A percentile compares a stretch with the other conserved stretches of the same genome.
These are phyloP conservation scores for Lycodopsis pacificus DNA, from an alignment of 2,797 vertebrate genomes.

Conservation along the genomic window DNA sequence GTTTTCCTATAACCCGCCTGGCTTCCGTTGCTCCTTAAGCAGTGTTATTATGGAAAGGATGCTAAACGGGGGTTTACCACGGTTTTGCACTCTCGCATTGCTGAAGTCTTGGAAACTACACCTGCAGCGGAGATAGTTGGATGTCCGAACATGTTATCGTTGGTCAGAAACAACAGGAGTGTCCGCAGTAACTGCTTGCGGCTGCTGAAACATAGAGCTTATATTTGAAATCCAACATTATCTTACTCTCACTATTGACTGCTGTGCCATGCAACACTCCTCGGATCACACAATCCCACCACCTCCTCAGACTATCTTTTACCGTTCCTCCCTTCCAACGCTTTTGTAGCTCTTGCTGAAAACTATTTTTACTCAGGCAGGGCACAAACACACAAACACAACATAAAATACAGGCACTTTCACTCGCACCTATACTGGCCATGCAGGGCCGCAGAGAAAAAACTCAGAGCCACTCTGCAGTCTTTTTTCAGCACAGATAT, in stretches of 20 bases:
- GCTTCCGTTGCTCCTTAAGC: no score
- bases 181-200: background rate
- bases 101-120: no score
- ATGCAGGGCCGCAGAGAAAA: constrained; percentile 6
- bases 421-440: constrained; percentile 14
- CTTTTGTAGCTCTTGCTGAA: constrained; percentile 35
- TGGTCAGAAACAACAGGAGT: background rate
- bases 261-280: constrained; percentile 7
- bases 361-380: constrained; percentile 45
- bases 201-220: background rate
- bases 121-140: no score
- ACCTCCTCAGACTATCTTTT: constrained; percentile 9
- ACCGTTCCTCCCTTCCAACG: constrained; percentile 6
- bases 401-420: constrained; percentile 40
- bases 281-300: background rate
- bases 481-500: constrained; percentile 18
- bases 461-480: constrained; percentile 16
- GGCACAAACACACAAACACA: background rate
- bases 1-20: no score
- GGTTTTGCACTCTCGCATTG: no score
- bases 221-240: constrained; percentile 34
- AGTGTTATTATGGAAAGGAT: no score
- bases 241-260: constrained; percentile 10
- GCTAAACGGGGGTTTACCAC: no score
- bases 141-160: background rate